Percentiles rank a stretch among this genome's conserved stretches.
phyloP scores from a whole-genome alignment of 2,113 vertebrate genomes.

The Pygoscelis adeliae region DNA sequence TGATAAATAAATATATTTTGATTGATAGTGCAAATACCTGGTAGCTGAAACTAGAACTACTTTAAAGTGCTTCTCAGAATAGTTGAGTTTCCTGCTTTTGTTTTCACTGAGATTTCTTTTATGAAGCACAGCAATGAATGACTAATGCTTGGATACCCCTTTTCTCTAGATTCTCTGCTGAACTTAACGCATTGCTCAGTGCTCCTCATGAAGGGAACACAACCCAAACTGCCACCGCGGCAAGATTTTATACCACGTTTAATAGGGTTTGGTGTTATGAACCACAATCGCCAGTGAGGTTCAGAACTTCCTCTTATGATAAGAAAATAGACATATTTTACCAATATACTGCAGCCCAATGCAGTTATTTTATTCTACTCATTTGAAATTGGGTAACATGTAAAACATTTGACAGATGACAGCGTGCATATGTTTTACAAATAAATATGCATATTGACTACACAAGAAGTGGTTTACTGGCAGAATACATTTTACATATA shows the following conservation, averaged over 20 bases:
- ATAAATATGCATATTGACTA: slow-evolving; percentile 38
- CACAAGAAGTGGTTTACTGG: not conserved
- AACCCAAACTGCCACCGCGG: not conserved
- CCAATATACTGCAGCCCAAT: not conserved
- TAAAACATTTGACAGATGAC: slow-evolving; percentile 39
- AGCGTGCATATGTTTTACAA: slow-evolving; percentile 11
- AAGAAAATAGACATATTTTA: not conserved
- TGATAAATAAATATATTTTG: slow-evolving; percentile 50
- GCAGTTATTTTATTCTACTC: not conserved
- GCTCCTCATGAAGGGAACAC: not conserved
- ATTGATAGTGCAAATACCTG: slow-evolving; percentile 51
- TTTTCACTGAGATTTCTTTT: slow-evolving; percentile 6
- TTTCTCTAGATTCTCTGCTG: not conserved
- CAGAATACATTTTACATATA: slow-evolving; percentile 11
- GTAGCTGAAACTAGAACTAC: not conserved
- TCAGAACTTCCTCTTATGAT: not conserved
- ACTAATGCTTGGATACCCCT: not conserved
- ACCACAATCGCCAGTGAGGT: not conserved
- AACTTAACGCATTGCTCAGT: not conserved
- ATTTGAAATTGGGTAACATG: not conserved
- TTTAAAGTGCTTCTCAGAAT: slow-evolving; percentile 3
- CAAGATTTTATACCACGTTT: not conserved
- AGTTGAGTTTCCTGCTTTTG: slow-evolving; percentile 3
- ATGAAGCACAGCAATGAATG: not conserved
- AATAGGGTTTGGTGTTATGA: not conserved